phyloP scores from a whole-genome alignment of 2,113 vertebrate genomes.

The Carassius gibelio region DNA sequence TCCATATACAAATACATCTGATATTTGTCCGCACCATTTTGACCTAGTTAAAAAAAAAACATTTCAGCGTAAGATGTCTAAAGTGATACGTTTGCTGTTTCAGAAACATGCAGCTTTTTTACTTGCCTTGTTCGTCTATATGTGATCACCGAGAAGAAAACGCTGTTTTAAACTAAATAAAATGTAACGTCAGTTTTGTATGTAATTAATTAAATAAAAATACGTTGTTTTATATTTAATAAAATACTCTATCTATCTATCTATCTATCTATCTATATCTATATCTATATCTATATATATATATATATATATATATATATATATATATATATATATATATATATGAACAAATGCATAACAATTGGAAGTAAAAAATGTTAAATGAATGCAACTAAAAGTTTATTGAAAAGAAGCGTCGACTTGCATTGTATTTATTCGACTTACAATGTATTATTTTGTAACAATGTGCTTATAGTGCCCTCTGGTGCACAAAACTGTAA shows the following conservation, averaged over 20 bases:
- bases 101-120: neutral
- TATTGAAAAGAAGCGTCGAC: neutral
- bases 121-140: neutral
- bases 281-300: neutral
- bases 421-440: neutral
- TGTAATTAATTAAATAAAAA: neutral
- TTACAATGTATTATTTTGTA: neutral
- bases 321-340: too few species aligned
- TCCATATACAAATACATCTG: neutral
- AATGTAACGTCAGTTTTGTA: neutral
- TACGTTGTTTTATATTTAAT: neutral
- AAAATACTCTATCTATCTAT: too few species aligned
- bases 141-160: neutral
- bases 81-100: neutral
- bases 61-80: neutral
- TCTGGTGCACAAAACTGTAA: conserved; percentile 31
- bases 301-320: too few species aligned
- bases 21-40: too few species aligned
- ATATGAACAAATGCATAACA: too few species aligned
- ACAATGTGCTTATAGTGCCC: conserved; percentile 15
- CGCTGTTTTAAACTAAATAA: neutral
- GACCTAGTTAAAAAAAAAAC: too few species aligned
- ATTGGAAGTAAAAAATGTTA: neutral
- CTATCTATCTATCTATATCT: too few species aligned
- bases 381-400: neutral